Percentiles rank a stretch among this genome's conserved stretches.
Conservation (phyloP, 2,113 vertebrate genomes). For the Tychaedon coryphoeus region DNA sequence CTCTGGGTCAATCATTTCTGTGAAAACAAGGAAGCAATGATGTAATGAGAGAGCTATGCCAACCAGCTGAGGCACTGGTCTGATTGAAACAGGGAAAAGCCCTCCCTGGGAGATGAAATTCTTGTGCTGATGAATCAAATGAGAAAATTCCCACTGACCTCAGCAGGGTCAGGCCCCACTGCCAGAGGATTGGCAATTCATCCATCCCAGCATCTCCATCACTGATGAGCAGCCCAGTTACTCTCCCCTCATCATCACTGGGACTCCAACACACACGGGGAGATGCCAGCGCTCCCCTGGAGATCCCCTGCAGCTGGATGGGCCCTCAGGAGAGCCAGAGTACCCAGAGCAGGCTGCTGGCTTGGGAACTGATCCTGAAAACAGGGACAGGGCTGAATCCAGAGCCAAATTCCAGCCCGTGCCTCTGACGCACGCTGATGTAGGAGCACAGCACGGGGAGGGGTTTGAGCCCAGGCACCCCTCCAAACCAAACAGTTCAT, state of each 20-base stretch:
- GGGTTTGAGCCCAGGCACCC: background rate
- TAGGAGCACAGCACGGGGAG: background rate
- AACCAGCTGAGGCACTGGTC: background rate
- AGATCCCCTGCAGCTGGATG: background rate
- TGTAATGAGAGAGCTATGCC: background rate
- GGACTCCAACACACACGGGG: background rate
- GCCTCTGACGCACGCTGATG: background rate
- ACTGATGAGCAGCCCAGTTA: background rate
- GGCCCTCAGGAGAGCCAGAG: background rate
- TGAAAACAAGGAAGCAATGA: conserved; percentile 35
- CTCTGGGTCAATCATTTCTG: background rate
- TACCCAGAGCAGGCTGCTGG: background rate
- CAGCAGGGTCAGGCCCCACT: background rate
- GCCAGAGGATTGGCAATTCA: background rate
- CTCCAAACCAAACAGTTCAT: background rate
- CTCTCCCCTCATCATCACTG: background rate
- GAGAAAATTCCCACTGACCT: conserved; percentile 14
- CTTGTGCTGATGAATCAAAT: background rate
- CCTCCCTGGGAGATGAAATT: background rate
- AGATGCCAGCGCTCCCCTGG: background rate
- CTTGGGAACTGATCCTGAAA: background rate
- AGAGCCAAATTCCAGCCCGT: background rate
- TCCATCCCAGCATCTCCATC: background rate
- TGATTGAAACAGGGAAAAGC: conserved; percentile 31
- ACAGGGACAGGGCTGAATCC: background rate